Base-by-base conservation (phyloP, 2,888 invertebrate genomes). In the Drosophila infuscata region DNA sequence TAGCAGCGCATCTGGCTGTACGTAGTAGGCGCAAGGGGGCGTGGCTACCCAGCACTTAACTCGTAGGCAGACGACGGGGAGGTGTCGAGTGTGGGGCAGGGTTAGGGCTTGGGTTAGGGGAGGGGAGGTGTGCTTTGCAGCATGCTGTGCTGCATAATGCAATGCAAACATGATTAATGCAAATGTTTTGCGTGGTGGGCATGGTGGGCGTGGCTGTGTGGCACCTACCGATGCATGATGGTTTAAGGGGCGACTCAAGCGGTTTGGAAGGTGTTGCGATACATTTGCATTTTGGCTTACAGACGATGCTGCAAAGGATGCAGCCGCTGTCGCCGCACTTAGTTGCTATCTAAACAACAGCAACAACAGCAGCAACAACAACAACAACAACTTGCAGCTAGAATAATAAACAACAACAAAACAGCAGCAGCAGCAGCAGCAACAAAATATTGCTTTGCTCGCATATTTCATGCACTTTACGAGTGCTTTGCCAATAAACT, bases 381-480 rank as follows among this genome's bases (percentile, higher is more conserved):
- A 32, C 48, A 77, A 38, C 57, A 72, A 36, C 51, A 48, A n/a
- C 49, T 58, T 59, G 25, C 41, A 46, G 20, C 12, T 25, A 46
- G 15, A 46, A 46, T 25, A 46, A 46, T 46, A 46, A 46, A 46
- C 46, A 46, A 46, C 25, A 46, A 46, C n/a, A n/a, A n/a, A n/a
- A n/a, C n/a, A 46, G 25, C 54, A 68, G 43, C 49, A 78, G 52
- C 54, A 74, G 46, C 49, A 33, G 52, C 54, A 74, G 46, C 49
- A 33, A 58, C 57, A 60, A 66, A 41, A 32, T 57, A 30, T 68
- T 70, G 29, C 52, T 20, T 56, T 46, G 63, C 57, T 63, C 81
- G 49, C 86, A 91, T 91, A 89, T 91, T 82, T 91, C 81, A 88
- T 79, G 76, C 76, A 88, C 80, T 91, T 91, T 90, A 91, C 82